These are phyloP conservation scores for Isotomurus palustris DNA, from an alignment of 2,888 invertebrate species.

Conservation along the genomic window DNA sequence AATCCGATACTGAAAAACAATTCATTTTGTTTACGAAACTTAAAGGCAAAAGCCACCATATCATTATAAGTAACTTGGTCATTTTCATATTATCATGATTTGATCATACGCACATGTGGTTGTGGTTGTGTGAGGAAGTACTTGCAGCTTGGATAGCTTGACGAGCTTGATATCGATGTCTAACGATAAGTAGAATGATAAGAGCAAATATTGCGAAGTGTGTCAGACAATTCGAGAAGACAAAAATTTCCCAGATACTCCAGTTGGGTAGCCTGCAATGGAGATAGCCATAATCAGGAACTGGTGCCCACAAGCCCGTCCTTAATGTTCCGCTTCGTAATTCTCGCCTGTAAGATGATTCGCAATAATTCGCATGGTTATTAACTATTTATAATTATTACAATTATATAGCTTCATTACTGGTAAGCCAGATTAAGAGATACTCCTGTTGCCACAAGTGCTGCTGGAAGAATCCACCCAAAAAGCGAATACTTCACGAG, in stretches of 20 bases:
- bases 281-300: slow-evolving; percentile 24
- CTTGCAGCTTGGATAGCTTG: not conserved
- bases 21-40: too few relatives aligned
- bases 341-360: slow-evolving; percentile 1
- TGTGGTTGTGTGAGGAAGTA: not conserved
- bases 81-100: too few relatives aligned
- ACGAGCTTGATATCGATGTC: not conserved
- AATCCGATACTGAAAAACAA: slow-evolving; percentile 9
- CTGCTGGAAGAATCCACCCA: slow-evolving; percentile 21
- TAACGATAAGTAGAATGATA: slow-evolving; percentile 17
- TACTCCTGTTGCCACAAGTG: slow-evolving; percentile 15
- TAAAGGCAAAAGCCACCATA: too few relatives aligned
- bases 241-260: slow-evolving; percentile 27
- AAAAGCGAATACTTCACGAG: slow-evolving; percentile 14
- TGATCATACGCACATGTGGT: not conserved
- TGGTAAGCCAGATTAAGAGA: slow-evolving; percentile 12
- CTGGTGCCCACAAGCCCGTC: slow-evolving; percentile 11
- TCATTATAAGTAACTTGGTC: too few relatives aligned
- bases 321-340: not conserved
- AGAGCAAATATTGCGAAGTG: slow-evolving; percentile 22
- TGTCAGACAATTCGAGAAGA: slow-evolving; percentile 22
- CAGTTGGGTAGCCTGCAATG: slow-evolving; percentile 28
- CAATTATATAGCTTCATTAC: slow-evolving; percentile 1
- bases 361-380: not conserved
- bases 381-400: not conserved